Conservation (phyloP, 2,797 vertebrate genomes). For the Microctenopoma lineatum region DNA sequence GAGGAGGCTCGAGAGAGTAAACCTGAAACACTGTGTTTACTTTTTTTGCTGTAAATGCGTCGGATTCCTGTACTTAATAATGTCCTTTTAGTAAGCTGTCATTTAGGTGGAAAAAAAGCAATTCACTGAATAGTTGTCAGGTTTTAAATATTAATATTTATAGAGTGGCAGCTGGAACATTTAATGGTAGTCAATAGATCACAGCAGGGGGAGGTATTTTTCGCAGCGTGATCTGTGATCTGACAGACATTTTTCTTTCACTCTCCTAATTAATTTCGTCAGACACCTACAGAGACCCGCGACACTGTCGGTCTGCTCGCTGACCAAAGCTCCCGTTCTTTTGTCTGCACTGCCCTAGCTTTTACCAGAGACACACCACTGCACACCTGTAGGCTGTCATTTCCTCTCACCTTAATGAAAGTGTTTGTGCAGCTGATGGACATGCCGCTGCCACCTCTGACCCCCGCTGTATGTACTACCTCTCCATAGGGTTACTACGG, state of each 20-base stretch:
- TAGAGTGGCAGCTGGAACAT: conserved; percentile 79
- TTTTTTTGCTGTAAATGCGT: conserved; percentile 15
- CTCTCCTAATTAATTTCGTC: conserved; percentile 80
- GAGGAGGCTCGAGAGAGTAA: conserved; percentile 36
- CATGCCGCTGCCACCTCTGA: conserved; percentile 36
- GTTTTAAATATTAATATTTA: conserved; percentile 81
- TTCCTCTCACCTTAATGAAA: conserved; percentile 58
- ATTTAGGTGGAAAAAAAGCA: conserved; percentile 48
- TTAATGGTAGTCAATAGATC: conserved; percentile 83
- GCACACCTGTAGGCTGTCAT: conserved; percentile 47
- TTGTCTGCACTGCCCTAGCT: conserved; percentile 43
- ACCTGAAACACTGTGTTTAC: background rate
- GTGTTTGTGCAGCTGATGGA: conserved; percentile 63
- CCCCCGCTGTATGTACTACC: conserved; percentile 17
- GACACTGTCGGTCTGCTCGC: conserved; percentile 35
- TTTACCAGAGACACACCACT: conserved; percentile 23
- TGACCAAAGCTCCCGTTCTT: conserved; percentile 57
- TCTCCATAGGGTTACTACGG: conserved; percentile 31
- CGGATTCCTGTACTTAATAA: conserved; percentile 32
- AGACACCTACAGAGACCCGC: conserved; percentile 67
- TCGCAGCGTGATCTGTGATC: conserved; percentile 77
- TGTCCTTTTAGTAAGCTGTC: conserved; percentile 44
- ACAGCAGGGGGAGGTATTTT: conserved; percentile 79
- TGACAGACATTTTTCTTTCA: conserved; percentile 75
- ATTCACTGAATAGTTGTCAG: conserved; percentile 72